Conservation (phyloP, 2,113 vertebrate species). For the Ctenodactylus gundi region DNA sequence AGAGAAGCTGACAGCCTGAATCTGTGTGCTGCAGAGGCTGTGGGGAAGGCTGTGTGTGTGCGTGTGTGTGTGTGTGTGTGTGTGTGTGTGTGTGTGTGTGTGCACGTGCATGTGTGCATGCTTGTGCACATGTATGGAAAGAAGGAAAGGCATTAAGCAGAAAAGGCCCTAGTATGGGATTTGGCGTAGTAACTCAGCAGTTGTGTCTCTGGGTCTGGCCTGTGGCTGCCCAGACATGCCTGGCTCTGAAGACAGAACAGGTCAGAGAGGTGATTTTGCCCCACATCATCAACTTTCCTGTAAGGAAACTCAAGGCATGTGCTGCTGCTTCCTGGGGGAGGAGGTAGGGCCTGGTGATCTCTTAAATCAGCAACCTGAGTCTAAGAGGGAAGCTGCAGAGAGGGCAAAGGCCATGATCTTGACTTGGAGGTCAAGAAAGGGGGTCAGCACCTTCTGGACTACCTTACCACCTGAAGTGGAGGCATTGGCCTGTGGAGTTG, state of each 20-base stretch:
- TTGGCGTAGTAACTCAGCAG: neutral
- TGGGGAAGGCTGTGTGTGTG: too few species aligned
- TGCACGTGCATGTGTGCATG: neutral
- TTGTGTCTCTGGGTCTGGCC: neutral
- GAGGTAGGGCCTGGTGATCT: neutral
- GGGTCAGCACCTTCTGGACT: neutral
- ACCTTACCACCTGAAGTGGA: neutral
- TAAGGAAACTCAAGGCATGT: neutral
- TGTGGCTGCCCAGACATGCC: neutral
- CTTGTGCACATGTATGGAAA: neutral
- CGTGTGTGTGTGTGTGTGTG: neutral
- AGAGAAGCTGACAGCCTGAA: neutral
- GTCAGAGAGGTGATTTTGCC: neutral
- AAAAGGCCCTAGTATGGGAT: neutral
- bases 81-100: neutral
- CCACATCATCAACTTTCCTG: neutral
- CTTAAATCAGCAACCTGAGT: neutral
- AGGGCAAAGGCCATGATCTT: neutral
- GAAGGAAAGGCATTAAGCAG: neutral
- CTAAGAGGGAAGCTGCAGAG: neutral
- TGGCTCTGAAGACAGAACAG: neutral
- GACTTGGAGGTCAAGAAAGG: neutral
- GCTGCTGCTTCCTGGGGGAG: neutral
- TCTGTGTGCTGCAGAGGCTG: neutral
- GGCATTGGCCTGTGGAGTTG: rapidly evolving